phyloP scores from a whole-genome alignment of 2,888 invertebrate species.

The Dysmachus trigonus region DNA sequence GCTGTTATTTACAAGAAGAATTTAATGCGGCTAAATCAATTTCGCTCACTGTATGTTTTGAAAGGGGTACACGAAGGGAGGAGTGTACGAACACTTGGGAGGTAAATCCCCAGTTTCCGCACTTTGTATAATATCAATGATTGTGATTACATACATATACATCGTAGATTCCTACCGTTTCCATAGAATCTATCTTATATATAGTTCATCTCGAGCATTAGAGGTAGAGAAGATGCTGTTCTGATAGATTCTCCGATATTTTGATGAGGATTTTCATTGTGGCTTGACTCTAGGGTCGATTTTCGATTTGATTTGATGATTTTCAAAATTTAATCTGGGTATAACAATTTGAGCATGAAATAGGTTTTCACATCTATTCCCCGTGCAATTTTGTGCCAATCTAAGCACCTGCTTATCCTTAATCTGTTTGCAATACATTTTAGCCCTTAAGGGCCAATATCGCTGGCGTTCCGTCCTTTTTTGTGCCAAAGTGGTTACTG shows the following conservation, averaged over 20 bases:
- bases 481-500: background rate
- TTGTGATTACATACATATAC: background rate
- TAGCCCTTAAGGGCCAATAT: background rate
- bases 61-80: too few relatives aligned
- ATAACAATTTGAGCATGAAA: conserved; percentile 49
- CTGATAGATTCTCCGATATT: conserved; percentile 17
- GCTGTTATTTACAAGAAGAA: too few relatives aligned
- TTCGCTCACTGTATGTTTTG: too few relatives aligned
- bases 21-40: too few relatives aligned
- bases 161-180: background rate
- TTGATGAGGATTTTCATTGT: conserved; percentile 29
- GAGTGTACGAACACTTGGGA: background rate
- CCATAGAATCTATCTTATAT: conserved; percentile 6
- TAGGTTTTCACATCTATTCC: conserved; percentile 37
- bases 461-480: background rate
- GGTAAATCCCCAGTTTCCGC: background rate
- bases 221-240: background rate
- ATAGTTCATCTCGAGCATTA: background rate
- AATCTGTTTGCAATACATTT: background rate
- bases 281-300: conserved; percentile 24
- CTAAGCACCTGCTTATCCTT: background rate
- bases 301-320: conserved; percentile 49
- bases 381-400: background rate
- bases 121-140: background rate
- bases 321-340: conserved; percentile 49